Conservation (phyloP, 2,888 invertebrate genomes). For the Spodoptera exigua region DNA sequence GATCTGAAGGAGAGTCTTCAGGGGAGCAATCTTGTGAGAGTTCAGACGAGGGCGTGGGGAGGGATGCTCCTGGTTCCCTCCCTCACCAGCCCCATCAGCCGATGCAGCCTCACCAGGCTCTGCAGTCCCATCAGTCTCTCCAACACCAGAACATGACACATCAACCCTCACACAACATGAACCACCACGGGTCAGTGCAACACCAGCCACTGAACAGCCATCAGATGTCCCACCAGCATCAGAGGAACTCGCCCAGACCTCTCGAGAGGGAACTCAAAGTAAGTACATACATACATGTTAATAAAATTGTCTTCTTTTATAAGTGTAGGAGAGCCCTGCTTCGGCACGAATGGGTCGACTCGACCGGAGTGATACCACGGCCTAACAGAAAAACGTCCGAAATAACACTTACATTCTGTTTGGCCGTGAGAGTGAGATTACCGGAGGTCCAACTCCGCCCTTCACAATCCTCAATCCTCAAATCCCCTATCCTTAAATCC, state of each 20-base stretch:
- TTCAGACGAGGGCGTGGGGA: constrained; percentile 85
- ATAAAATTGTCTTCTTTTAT: too few species aligned
- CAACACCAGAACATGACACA: constrained; percentile 55
- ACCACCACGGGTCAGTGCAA: constrained; percentile 70
- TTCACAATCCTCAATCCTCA: too few species aligned
- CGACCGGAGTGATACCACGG: too few species aligned
- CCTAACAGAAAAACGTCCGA: too few species aligned
- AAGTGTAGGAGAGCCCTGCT: too few species aligned
- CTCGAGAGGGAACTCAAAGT: constrained; percentile 82
- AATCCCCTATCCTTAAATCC: too few species aligned
- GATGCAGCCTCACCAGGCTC: constrained; percentile 43
- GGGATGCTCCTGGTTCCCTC: constrained; percentile 76
- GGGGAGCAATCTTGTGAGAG: constrained; percentile 86
- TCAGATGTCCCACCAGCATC: constrained; percentile 73
- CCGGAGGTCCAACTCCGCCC: too few species aligned
- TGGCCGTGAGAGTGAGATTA: too few species aligned
- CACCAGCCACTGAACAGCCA: constrained; percentile 69
- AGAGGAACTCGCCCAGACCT: constrained; percentile 81
- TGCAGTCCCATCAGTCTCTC: constrained; percentile 56
- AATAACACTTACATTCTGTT: too few species aligned
- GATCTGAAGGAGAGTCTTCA: constrained; percentile 85
- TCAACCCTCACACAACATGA: constrained; percentile 65
- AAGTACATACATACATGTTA: too few species aligned
- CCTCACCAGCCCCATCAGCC: constrained; percentile 61
- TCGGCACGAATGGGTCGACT: too few species aligned